phyloP scores from a whole-genome alignment of 2,888 invertebrate genomes.

The Lamellibrachia satsuma region DNA sequence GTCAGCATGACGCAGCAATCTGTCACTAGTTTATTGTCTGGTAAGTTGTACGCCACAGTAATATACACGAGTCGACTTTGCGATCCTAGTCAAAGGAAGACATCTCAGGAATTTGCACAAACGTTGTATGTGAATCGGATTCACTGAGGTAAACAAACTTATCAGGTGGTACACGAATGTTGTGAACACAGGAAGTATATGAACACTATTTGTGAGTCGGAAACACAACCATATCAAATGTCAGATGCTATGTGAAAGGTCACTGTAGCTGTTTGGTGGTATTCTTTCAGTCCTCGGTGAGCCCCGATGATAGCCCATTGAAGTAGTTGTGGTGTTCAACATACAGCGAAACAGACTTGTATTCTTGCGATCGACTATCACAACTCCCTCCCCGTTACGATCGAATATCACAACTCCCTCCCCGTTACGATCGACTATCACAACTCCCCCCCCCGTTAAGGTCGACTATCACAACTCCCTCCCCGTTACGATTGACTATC shows the following conservation, averaged over 20 bases:
- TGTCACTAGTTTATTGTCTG: neutral
- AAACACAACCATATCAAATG: neutral
- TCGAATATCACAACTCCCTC: too few relatives aligned
- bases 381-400: too few relatives aligned
- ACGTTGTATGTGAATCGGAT: conserved; percentile 8
- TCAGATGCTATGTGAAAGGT: neutral
- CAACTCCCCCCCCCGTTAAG: too few relatives aligned
- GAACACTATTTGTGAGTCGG: neutral
- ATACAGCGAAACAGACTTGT: neutral
- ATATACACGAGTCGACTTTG: neutral
- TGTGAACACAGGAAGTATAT: neutral
- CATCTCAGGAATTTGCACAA: neutral
- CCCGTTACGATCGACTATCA: too few relatives aligned
- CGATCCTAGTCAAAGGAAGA: neutral
- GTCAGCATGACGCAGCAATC: neutral
- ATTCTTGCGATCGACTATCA: neutral
- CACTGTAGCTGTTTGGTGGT: neutral
- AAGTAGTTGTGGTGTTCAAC: neutral
- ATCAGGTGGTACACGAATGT: neutral
- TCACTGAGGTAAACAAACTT: neutral
- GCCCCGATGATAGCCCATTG: neutral
- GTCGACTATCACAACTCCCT: too few relatives aligned
- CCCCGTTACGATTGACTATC: too few relatives aligned
- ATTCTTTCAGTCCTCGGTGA: neutral
- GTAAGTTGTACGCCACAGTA: neutral